Evolutionary conservation across 2,113 vertebrate genomes (phyloP).

Genomic region (Nanorana parkeri): DNA sequence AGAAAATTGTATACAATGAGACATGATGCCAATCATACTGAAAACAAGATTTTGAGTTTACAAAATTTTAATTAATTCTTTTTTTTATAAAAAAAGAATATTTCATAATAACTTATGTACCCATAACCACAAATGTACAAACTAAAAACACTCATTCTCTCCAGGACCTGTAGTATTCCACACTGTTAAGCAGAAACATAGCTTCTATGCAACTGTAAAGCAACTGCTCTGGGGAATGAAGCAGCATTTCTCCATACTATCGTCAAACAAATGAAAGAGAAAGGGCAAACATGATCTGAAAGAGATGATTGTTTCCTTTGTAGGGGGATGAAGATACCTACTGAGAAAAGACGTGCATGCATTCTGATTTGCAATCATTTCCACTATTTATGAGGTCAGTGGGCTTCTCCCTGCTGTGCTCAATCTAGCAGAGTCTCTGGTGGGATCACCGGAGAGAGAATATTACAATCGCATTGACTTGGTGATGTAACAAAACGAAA

Average conservation of each 20-base stretch:
- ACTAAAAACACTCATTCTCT: neutral
- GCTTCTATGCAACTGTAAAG: slow-evolving; percentile 4
- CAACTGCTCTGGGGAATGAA: slow-evolving; percentile 13
- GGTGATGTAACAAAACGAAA: slow-evolving; percentile 67
- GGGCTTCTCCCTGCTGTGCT: slow-evolving; percentile 79
- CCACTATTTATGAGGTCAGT: slow-evolving; percentile 82
- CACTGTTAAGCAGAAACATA: neutral
- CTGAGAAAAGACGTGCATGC: slow-evolving; percentile 76
- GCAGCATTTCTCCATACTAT: slow-evolving; percentile 69
- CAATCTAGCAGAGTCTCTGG: slow-evolving; percentile 79
- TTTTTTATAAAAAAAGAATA: too few relatives aligned
- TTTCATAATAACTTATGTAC: too few relatives aligned
- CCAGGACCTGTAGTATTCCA: neutral
- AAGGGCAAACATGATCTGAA: slow-evolving; percentile 82
- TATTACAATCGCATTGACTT: slow-evolving; percentile 75
- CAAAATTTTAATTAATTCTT: too few relatives aligned
- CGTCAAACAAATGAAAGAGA: slow-evolving; percentile 74
- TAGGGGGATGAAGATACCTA: slow-evolving; percentile 72
- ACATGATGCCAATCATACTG: too few relatives aligned
- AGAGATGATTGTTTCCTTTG: slow-evolving; percentile 79
- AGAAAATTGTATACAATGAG: too few relatives aligned
- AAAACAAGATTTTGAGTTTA: too few relatives aligned
- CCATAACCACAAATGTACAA: too few relatives aligned
- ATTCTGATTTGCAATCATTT: slow-evolving; percentile 82
- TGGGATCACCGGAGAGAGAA: slow-evolving; percentile 71